Evolutionary conservation across 2,888 invertebrate genomes (phyloP).

Genomic region (Drosophila hamatofila): DNA sequence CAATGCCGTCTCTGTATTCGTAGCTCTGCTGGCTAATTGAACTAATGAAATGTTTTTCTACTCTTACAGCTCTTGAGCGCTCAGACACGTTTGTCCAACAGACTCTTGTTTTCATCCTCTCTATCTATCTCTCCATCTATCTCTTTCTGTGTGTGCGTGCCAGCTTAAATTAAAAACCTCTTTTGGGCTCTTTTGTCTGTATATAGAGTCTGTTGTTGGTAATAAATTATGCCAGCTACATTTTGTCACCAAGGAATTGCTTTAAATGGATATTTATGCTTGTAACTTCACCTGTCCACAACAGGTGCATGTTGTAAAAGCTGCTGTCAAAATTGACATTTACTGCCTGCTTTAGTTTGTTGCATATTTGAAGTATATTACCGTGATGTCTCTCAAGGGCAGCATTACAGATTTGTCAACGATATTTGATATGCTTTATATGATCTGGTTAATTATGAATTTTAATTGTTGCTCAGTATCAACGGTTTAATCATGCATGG

Average conservation of each 20-base stretch:
- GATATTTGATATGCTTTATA: not conserved
- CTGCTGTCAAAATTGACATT: constrained; percentile 31
- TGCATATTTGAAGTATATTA: constrained; percentile 20
- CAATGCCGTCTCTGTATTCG: constrained; percentile 37
- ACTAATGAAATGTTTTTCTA: constrained; percentile 75
- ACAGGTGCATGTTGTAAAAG: constrained; percentile 28
- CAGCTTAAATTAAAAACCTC: constrained; percentile 69
- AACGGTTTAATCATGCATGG: not conserved
- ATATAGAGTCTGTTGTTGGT: constrained; percentile 58
- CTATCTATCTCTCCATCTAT: not conserved
- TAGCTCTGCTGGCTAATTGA: constrained; percentile 66
- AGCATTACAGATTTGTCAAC: not conserved
- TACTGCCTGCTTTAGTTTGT: constrained; percentile 25
- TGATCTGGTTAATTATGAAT: not conserved
- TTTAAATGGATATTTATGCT: constrained; percentile 75
- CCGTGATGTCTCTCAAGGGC: not conserved
- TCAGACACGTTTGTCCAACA: constrained; percentile 39
- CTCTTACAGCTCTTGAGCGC: constrained; percentile 23
- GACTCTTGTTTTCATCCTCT: constrained; percentile 3
- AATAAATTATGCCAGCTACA: constrained; percentile 74
- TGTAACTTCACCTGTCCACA: constrained; percentile 7
- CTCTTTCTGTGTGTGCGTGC: constrained; percentile 1
- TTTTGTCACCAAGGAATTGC: constrained; percentile 75
- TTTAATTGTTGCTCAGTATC: not conserved
- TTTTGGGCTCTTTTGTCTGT: constrained; percentile 61